Conservation (phyloP, 2,888 invertebrate species). For the Hoplodrina blanda region DNA sequence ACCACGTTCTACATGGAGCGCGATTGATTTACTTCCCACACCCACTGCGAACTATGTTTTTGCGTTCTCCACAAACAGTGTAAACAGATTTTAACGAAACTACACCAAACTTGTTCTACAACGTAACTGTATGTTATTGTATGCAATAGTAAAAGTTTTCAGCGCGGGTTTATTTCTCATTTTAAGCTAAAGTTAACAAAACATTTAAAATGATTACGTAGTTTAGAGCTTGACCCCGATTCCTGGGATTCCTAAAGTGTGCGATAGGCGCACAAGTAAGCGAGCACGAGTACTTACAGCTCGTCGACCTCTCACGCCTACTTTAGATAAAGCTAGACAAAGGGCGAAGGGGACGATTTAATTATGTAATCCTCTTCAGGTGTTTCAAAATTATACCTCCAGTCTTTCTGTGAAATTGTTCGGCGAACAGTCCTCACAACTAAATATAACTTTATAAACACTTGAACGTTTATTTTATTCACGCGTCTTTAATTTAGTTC, state of each 20-base stretch:
- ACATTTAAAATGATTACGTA: conserved; percentile 1
- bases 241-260: too few species aligned
- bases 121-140: neutral
- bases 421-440: neutral
- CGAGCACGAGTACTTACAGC: neutral
- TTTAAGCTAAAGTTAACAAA: neutral
- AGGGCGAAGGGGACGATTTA: neutral
- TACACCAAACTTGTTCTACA: neutral
- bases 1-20: too few species aligned
- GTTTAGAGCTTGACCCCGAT: neutral
- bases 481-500: neutral
- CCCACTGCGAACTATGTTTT: too few species aligned
- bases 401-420: neutral
- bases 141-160: conserved; percentile 5
- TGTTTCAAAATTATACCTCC: neutral
- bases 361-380: neutral
- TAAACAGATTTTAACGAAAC: neutral
- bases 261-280: neutral
- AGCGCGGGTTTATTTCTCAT: neutral
- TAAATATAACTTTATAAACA: neutral
- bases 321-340: neutral
- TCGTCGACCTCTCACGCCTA: neutral
- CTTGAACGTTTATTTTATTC: neutral
- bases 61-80: neutral
- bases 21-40: too few species aligned